Evolutionary conservation across 2,888 invertebrate species (phyloP), one percentile per base, ranked within the genome.

Genomic region (Mallateleia sp.): DNA sequence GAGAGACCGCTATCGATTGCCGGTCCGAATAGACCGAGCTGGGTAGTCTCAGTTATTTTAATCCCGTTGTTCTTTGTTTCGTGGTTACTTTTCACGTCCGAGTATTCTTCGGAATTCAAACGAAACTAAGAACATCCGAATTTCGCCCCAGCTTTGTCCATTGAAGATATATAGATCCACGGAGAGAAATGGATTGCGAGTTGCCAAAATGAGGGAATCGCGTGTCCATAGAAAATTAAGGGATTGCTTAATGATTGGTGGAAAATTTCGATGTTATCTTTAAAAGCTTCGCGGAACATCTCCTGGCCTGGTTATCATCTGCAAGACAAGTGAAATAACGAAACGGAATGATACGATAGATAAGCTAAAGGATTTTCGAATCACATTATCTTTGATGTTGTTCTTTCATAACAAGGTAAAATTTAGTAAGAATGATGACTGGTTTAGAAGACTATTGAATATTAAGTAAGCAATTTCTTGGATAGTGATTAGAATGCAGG

Each of bases 161-260:
- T 67, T 3, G 60, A 62, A 79, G 58, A 84, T 72, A 71, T 71
- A 87, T 67, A 84, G 72, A 22, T 60, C 42, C 50, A 47, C 28
- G 58, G 75, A 81, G 84, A 77, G 77, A 87, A 84, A 72, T 87
- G 84, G 87, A 87, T 87, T 78, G 45, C 72, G 47, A 62, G 18
- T 52, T 71, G 56, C 71, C 28, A 50, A 78, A 78, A 78, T 60
- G 67, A 84, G 47, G 38, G 52, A 67, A 60, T 77, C 50, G 45
- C 60, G 60, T 54, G 69, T 62, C 58, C 50, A 45, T 14, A 32
- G 14, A 38, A 47, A 74, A 81, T 80, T 54, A 62, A 8, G 18
- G 34, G 45, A 45, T 47, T 47, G 8, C 8, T 45, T 1, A 28
- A 52, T 62, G 25, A 54, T 28, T n/a, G 20, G 11, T n/a, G 42